Percentiles rank a stretch among this genome's conserved stretches.
Evolutionary conservation across 1,140 invertebrate species (phyloP).

Genomic region (Drosophila subobscura): DNA sequence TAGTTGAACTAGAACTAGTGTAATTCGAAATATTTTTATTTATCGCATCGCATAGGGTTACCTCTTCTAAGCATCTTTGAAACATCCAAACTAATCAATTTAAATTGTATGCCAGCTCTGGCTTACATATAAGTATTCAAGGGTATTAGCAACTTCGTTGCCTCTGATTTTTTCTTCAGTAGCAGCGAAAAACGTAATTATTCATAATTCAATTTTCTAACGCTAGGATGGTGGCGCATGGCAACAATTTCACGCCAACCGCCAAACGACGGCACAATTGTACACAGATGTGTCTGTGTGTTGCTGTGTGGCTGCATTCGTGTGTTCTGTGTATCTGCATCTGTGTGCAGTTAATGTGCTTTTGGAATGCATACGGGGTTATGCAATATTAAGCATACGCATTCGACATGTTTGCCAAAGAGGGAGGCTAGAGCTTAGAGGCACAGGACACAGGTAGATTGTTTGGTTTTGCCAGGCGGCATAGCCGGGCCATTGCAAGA

Average conservation of each 20-base stretch:
- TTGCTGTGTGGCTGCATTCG: slow-evolving; percentile 5
- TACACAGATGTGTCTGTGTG: slow-evolving; percentile 5
- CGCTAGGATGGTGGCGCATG: slow-evolving; percentile 57
- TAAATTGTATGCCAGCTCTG: too few relatives aligned
- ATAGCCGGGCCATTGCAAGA: neutral
- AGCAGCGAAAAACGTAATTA: slow-evolving; percentile 61
- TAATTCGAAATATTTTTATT: too few relatives aligned
- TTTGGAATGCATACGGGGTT: slow-evolving; percentile 71
- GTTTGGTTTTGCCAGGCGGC: slow-evolving; percentile 18
- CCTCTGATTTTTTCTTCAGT: neutral
- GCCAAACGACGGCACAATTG: slow-evolving; percentile 42
- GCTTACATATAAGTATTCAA: too few relatives aligned
- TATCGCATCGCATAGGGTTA: too few relatives aligned
- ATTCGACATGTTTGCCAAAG: slow-evolving; percentile 56
- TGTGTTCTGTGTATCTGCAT: slow-evolving; percentile 13
- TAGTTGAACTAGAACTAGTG: too few relatives aligned
- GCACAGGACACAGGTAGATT: slow-evolving; percentile 19
- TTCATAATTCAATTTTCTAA: slow-evolving; percentile 78
- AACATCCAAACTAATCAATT: too few relatives aligned
- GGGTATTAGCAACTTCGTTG: too few relatives aligned
- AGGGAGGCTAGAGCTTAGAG: neutral
- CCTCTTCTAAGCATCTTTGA: too few relatives aligned
- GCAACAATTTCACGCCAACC: slow-evolving; percentile 59
- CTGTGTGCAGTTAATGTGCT: slow-evolving; percentile 74
- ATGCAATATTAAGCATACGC: slow-evolving; percentile 78